Evolutionary conservation across 2,113 vertebrate species (phyloP).

Genomic region (Laticauda laticaudata): DNA sequence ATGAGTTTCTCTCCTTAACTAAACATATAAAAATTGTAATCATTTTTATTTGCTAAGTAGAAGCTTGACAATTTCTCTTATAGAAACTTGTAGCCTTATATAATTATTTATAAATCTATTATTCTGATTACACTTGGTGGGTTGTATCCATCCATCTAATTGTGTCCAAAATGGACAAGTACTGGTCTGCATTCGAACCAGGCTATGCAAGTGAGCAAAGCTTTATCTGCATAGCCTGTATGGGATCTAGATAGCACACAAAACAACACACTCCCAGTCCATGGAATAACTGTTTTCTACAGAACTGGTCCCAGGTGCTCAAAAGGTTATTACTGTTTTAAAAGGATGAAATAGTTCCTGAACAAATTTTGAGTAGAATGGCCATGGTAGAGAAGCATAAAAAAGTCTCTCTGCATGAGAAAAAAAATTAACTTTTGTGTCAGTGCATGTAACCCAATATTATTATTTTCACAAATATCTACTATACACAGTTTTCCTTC

Average conservation of each 20-base stretch:
- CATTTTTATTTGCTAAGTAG: background rate
- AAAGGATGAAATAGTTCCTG: background rate
- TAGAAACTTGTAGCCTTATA: background rate
- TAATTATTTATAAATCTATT: background rate
- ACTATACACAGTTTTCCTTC: background rate
- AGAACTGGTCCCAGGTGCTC: background rate
- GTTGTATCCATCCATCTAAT: background rate
- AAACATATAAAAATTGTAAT: background rate
- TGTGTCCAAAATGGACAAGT: background rate
- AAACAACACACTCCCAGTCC: background rate
- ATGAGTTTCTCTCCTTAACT: background rate
- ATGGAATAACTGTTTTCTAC: background rate
- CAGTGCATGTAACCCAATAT: background rate
- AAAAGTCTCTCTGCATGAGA: background rate
- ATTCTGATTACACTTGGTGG: background rate
- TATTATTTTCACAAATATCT: background rate
- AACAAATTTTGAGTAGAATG: background rate
- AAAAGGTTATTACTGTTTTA: background rate
- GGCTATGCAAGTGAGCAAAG: background rate
- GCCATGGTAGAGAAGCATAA: background rate
- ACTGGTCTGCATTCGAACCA: background rate
- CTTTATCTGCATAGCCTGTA: background rate
- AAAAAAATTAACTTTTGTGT: background rate
- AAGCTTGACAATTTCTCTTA: background rate
- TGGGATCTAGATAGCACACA: background rate